A percentile compares a stretch with the other conserved stretches of the same genome.
Evolutionary conservation across 64 coral and sea anemone species (phyloP).

Genomic region (Stylophora pistillata): DNA sequence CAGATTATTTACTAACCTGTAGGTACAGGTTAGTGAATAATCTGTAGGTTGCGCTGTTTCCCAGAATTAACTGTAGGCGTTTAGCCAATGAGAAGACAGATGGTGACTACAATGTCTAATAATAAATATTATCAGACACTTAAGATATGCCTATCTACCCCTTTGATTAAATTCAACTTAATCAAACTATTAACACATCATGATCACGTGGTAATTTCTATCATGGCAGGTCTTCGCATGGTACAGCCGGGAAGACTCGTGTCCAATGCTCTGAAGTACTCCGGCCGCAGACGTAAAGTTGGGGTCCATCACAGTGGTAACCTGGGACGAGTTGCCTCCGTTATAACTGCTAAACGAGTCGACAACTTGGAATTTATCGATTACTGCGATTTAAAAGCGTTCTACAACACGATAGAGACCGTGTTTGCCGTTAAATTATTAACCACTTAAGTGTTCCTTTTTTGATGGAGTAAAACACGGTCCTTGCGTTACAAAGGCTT

Average conservation of each 20-base stretch:
- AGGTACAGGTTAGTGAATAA: too few species aligned
- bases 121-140: too few species aligned
- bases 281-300: not conserved
- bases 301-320: not conserved
- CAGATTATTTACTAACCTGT: too few species aligned
- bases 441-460: not conserved
- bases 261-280: not conserved
- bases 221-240: not conserved
- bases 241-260: slow-evolving; percentile 21
- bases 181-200: too few species aligned
- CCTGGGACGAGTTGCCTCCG: not conserved
- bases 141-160: too few species aligned
- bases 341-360: not conserved
- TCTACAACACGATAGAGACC: not conserved
- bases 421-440: slow-evolving; percentile 6
- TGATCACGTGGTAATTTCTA: not conserved
- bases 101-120: too few species aligned
- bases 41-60: too few species aligned
- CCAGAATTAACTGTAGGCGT: too few species aligned
- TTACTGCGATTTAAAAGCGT: not conserved
- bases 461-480: too few species aligned
- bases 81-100: too few species aligned
- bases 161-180: too few species aligned
- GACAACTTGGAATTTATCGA: slow-evolving; percentile 19
- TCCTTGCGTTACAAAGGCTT: too few species aligned